Evolutionary conservation across 2,888 invertebrate species (phyloP), one percentile per base, ranked within the genome.

Genomic region (Drosophila rubida): DNA sequence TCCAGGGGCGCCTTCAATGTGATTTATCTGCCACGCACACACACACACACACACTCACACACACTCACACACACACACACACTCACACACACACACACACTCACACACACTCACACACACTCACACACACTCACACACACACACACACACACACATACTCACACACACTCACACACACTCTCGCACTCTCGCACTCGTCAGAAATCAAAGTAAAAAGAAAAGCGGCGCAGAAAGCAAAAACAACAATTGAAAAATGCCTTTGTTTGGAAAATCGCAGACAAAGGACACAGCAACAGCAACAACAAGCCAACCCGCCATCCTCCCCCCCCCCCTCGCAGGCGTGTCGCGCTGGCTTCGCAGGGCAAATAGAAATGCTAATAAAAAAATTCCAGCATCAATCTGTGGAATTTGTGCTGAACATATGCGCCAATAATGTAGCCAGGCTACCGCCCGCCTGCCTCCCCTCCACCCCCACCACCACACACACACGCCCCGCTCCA

Each of bases 341-440:
- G 62, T 60, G 67, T 72, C 69, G 51, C 69, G 39, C 46, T 32
- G 45, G 30, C 35, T 45, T 58, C 61, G 37, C 32, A 61, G 61
- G 70, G 79, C 63, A 85, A 87, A 83, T 82, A 87, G 84, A 88
- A 88, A 88, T 87, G 85, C 88, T 88, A 85, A 88, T 87, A 85
- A 87, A 85, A 85, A 85, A 88, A 88, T 85, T 88, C 88, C 88
- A 87, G 81, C 85, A 85, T 85, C 85, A 85, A 88, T 85, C 88
- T 85, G 85, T 88, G 85, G 85, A 85, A 85, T 85, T 88, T 85
- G 84, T 87, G 84, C 80, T 76, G 71, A 84, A 83, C 84, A 84
- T 84, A 84, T 84, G 84, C 84, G 88, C 87, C 84, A 84, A 84
- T 84, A 84, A 84, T 86, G 84, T 80, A 69, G 53, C 44, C 41